Evolutionary conservation across 1,140 invertebrate genomes (phyloP).

Genomic region (Drosophila repletoides): DNA sequence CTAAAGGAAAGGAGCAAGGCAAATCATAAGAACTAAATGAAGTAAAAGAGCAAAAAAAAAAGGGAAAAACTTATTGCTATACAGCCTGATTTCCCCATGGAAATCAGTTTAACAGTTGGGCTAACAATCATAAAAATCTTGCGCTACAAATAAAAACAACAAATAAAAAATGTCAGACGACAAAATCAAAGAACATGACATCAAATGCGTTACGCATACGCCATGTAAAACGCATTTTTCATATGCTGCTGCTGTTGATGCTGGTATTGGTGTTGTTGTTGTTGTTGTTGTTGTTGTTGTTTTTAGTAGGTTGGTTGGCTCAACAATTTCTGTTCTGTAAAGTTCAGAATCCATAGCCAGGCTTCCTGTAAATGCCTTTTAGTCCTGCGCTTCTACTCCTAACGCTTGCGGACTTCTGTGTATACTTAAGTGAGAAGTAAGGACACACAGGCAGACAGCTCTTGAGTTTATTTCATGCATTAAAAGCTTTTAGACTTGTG

Average conservation of each 20-base stretch:
- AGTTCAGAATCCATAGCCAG: conserved; percentile 62
- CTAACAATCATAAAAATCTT: conserved; percentile 68
- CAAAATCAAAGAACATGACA: conserved; percentile 34
- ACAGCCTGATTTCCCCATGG: conserved; percentile 68
- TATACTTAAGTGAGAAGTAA: conserved; percentile 14
- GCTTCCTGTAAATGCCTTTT: conserved; percentile 18
- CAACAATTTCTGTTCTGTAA: conserved; percentile 67
- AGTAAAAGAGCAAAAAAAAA: conserved; percentile 30
- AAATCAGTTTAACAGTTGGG: conserved; percentile 72
- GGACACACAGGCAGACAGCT: conserved; percentile 33
- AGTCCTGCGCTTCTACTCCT: conserved; percentile 12
- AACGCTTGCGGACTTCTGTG: conserved; percentile 31
- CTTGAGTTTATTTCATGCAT: conserved; percentile 62
- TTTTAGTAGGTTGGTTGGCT: conserved; percentile 18
- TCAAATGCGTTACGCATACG: conserved; percentile 73
- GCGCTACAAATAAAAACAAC: conserved; percentile 60
- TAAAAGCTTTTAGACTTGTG: conserved; percentile 57
- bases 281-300: conserved; percentile 9
- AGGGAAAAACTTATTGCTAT: conserved; percentile 48
- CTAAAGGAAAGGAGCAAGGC: conserved; percentile 26
- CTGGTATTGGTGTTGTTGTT: conserved; percentile 1
- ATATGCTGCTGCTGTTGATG: not conserved
- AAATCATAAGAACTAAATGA: conserved; percentile 48
- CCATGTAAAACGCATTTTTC: conserved; percentile 51
- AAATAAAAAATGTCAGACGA: conserved; percentile 32